Conservation (phyloP, 2,797 vertebrate species). For the Eutrigla gurnardus region DNA sequence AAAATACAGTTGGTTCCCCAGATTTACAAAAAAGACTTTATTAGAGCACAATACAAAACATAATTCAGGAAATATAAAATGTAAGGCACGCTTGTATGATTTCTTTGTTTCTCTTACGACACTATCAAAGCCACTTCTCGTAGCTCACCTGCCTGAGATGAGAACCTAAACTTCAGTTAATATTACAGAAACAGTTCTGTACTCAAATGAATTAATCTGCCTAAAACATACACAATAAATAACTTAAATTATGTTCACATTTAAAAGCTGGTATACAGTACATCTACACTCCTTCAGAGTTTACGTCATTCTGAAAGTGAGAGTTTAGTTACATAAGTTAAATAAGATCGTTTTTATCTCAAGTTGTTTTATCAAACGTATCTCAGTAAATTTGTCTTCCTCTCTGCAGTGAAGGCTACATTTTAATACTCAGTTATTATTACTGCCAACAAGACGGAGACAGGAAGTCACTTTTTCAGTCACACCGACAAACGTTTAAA, state of each 20-base stretch:
- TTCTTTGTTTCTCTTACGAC: neutral
- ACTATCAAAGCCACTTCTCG: neutral
- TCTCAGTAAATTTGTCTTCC: neutral
- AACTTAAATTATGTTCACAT: neutral
- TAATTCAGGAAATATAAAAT: neutral
- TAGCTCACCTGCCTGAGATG: neutral
- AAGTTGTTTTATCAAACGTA: neutral
- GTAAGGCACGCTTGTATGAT: conserved; percentile 16
- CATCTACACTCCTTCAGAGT: neutral
- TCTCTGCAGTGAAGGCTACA: neutral
- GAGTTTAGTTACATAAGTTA: neutral
- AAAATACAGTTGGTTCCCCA: neutral
- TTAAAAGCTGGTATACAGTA: neutral
- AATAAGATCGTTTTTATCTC: neutral
- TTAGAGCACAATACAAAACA: conserved; percentile 30
- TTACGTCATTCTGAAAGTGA: neutral
- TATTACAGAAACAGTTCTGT: neutral
- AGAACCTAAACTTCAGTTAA: neutral
- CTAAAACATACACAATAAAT: neutral
- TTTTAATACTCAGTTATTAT: no score
- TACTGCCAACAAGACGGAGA: neutral
- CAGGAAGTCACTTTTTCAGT: neutral
- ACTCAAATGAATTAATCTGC: neutral
- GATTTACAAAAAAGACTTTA: conserved; percentile 32
- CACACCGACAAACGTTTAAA: no score